Base-by-base conservation (phyloP, 2,888 invertebrate genomes). In the Rugalucina vietnamica region DNA sequence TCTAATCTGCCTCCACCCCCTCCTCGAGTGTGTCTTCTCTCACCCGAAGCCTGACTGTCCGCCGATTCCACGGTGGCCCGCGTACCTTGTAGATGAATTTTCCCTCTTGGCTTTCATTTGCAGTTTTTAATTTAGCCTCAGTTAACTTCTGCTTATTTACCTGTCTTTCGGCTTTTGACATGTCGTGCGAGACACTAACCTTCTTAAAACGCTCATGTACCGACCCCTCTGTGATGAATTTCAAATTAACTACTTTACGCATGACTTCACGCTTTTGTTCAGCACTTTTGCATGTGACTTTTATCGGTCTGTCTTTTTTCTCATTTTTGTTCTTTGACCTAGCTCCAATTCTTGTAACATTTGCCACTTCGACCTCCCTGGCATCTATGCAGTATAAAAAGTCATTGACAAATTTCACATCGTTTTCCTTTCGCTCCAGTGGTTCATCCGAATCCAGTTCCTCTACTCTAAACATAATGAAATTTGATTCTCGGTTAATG, bases 141-240 rank as follows among this genome's bases (percentile, higher is more conserved):
- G 21, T 43, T 27, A 39, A 4, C 5, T 43, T 72, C 24, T 43
- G 72, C 21, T 50, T 34, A 73, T 73, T 50, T 32, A 50, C 27
- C 74, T 36, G 54, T 24, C 34, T 21, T 24, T 49, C 57, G 36
- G 37, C 37, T 82, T 85, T 60, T 82, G 85, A 71, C 85, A 79
- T 0, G 82, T 82, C 60, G 21, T 60, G 60, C 10, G 60, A 29
- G 29, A 29, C 29, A 60, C 60, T 60, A 29, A 60, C 60, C 29
- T 60, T 60, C 21, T 29, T 60, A 60, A 60, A 60, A 18, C 60
- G 5, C 29, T 60, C 60, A 29, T 60, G 60, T 18, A 5, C 60
- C 4, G 60, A 60, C 18, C 60, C 60, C 4, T 60, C 60, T 54
- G 10, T 4, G n/a, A 54, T 21, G n/a, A n/a, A 21, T 21, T 54